Base-by-base conservation (phyloP, 1,140 invertebrate genomes). In the Lamellibrachia luymesi region DNA sequence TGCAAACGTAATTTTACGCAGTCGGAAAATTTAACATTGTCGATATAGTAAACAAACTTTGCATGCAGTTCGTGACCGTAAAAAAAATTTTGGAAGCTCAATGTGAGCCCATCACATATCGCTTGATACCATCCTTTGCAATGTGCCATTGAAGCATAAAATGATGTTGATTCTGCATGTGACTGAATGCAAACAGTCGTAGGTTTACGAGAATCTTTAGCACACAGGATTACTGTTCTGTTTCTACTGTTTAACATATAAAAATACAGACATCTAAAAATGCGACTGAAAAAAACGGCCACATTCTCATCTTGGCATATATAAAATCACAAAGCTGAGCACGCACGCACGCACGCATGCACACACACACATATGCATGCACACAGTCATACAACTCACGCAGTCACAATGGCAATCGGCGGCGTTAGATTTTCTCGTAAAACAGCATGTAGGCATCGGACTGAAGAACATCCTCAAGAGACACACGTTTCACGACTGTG, bases 371-470 rank as follows among this genome's bases (percentile, higher is more conserved):
- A 17, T 2, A 80, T 0, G 64, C 64, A 80, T 22, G 2, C 64
- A 80, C 64, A 10, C 64, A 80, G 6, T 17, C 17, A 17, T 17
- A 80, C 2, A 10, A 80, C 7, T 22, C 64, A 80, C 4, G 25
- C 91, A 91, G 2, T 25, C 49, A 91, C n/a, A 91, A 1, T 4
- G 49, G 91, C 91, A 52, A 51, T 51, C 5, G 50, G 92, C 50
- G 52, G 22, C 0, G 17, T 95, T 92, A 95, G 50, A 95, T 91
- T 93, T 94, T 95, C 94, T 97, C 97, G 94, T 97, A 97, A 92
- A 97, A 96, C 4, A 97, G 95, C 96, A 97, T 97, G 92, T 97
- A 97, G 2, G 97, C 96, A 93, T 96, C 95, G 22, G 95, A 94
- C 38, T 95, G 93, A 25, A 96, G 93, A 13, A 97, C 97, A 94